phyloP scores from a whole-genome alignment of 1,140 invertebrate species.

The Drosophila melanica region DNA sequence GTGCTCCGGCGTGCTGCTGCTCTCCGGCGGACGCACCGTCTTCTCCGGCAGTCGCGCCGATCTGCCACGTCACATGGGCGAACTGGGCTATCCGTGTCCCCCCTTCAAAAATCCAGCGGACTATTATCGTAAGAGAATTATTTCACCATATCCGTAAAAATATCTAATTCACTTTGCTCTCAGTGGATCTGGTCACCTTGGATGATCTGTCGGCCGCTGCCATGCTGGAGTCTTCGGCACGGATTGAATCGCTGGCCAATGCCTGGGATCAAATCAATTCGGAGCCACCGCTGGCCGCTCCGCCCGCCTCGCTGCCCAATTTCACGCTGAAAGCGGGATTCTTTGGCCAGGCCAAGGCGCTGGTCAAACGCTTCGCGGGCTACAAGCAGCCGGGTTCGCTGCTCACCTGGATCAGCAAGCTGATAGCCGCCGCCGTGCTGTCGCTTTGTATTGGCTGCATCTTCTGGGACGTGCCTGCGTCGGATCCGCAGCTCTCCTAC shows the following conservation, averaged over 20 bases:
- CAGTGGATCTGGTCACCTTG: conserved; percentile 96
- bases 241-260: conserved; percentile 95
- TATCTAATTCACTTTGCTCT: conserved; percentile 42
- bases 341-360: conserved; percentile 78
- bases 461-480: conserved; percentile 94
- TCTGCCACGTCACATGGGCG: conserved; percentile 96
- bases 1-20: conserved; percentile 92
- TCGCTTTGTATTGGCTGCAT: conserved; percentile 94
- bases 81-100: conserved; percentile 97
- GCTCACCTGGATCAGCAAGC: conserved; percentile 89
- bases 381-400: conserved; percentile 95
- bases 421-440: conserved; percentile 91
- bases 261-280: conserved; percentile 85
- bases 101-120: conserved; percentile 98
- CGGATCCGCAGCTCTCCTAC: conserved; percentile 88
- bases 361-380: conserved; percentile 85
- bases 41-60: conserved; percentile 94
- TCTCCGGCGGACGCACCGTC: conserved; percentile 95
- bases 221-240: conserved; percentile 95
- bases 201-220: conserved; percentile 96
- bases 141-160: not conserved
- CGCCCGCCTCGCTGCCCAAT: conserved; percentile 78
- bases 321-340: conserved; percentile 84
- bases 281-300: conserved; percentile 80
- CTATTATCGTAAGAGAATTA: conserved; percentile 92